phyloP scores from a whole-genome alignment of 2,113 vertebrate species.

The Telmatochromis brichardi region DNA sequence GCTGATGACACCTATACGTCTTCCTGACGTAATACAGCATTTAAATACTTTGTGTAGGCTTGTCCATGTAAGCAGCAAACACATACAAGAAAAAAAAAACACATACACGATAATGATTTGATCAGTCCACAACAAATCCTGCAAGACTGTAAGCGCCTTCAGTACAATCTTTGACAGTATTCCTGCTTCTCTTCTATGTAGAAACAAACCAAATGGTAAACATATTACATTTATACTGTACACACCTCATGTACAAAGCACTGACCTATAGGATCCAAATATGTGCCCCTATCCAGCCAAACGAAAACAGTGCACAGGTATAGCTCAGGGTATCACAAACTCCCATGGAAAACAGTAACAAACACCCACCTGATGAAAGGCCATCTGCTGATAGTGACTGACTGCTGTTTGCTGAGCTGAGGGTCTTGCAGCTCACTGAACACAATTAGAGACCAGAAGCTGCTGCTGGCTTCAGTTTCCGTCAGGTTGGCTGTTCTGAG shows the following conservation, averaged over 20 bases:
- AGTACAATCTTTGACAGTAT: background rate
- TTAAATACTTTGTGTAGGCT: background rate
- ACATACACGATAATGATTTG: background rate
- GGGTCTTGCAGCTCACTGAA: constrained; percentile 33
- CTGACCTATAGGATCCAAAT: background rate
- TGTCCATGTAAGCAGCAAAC: background rate
- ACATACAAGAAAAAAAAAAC: background rate
- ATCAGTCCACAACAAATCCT: background rate
- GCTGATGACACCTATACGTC: background rate
- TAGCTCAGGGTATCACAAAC: background rate
- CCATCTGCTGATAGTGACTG: constrained; percentile 28
- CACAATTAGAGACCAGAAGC: constrained; percentile 36
- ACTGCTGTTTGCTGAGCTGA: constrained; percentile 46
- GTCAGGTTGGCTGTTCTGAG: constrained; percentile 11
- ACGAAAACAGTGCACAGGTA: background rate
- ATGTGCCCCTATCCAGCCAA: background rate
- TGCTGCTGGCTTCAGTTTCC: constrained; percentile 20
- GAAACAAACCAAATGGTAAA: background rate
- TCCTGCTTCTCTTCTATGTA: background rate
- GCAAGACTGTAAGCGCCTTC: background rate
- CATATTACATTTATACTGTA: background rate
- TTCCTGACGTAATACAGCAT: background rate
- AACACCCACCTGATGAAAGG: constrained; percentile 4
- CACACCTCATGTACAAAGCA: background rate
- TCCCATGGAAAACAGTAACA: background rate